Base-by-base conservation (phyloP, 64 coral and sea anemone genomes). In the Porites lutea region DNA sequence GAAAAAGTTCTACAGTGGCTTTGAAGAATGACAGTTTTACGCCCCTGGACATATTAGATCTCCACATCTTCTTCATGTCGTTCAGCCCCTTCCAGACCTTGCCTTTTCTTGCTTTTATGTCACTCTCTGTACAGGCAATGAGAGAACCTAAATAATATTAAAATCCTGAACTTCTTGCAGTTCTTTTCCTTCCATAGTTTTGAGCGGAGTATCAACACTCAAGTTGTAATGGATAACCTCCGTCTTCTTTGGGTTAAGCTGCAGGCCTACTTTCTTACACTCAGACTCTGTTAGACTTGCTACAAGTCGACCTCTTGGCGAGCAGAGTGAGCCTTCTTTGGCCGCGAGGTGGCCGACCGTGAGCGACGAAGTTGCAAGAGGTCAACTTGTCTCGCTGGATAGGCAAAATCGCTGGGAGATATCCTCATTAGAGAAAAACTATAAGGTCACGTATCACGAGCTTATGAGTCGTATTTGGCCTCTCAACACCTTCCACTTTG, bases 21-120 rank as follows among this genome's bases (percentile, higher is more conserved):
- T 37, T 37, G 27, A 37, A 37, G 27, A 37, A 37, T 37, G 48
- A 44, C 21, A 87, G 7, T 73, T 87, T 87, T 20, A 87, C 45
- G 14, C 45, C 64, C 14, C 85, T 65, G 43, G 64, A 21, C 48
- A 88, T 66, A 27, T 59, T 73, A 14, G 68, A 88, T 13, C 53
- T 71, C 2, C 82, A 86, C 4, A 68, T 64, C 21, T 19, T 20
- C 11, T 18, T 86, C 82, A 51, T 86, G 46, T 86, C 64, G 22
- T 86, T 86, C 61, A 86, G 60, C 18, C 44, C 82, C 59, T 83
- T 83, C 59, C 79, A 83, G 18, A 47, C 75, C 64, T 67, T 67
- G 60, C 60, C 60, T 18, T 63, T 63, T 63, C 60, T 63, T 63
- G 60, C 60, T 63, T 63, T 63, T 63, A 63, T 63, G 18, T 63